Evolutionary conservation across 2,113 vertebrate genomes (phyloP), one percentile per base, ranked within the genome.

Genomic region (Mustela lutreola): DNA sequence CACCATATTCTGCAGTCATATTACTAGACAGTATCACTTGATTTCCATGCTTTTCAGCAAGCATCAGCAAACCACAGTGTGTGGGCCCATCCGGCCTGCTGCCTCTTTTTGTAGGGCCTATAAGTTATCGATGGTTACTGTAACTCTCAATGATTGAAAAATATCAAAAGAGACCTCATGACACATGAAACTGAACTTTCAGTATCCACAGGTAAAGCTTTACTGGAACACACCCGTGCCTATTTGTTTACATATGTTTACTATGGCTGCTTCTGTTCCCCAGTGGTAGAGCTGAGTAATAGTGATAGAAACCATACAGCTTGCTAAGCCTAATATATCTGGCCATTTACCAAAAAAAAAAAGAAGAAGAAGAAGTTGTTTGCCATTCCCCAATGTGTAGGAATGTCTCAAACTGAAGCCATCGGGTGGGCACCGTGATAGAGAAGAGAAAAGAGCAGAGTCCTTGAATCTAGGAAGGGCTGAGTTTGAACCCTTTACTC

Each of bases 371-470:
- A 53, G 50, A 53, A 53, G 15, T 53, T 53, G 42, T 26, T 50
- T 21, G 31, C 83, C 53, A 36, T 24, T 15, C 31, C 56, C 33
- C 18, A 5, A 28, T 3, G 36, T 28, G 2, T 4, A 42, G 31
- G 62, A 53, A 6, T 83, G n/a, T 79, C 26, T 71, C 58, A 33
- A 19, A 7, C 71, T 45, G 19, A 42, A 22, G 53, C 50, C 1
- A 1, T 4, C 11, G 12, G 11, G 60, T 62, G 62, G 31, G 1
- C 26, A 7, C 7, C 16, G 1, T 3, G 19, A 2, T 31, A 24
- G 60, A 6, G 50, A 28, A 56, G 7, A 0, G 14, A 53, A 24
- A 79, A 82, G 28, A 88, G 33, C 28, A 5, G 65, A 50, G 42
- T 31, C 58, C 11, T 28, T 81, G 80, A 75, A 19, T 58, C 36